phyloP scores from a whole-genome alignment of 2,888 invertebrate species.

The Myopa testacea region DNA sequence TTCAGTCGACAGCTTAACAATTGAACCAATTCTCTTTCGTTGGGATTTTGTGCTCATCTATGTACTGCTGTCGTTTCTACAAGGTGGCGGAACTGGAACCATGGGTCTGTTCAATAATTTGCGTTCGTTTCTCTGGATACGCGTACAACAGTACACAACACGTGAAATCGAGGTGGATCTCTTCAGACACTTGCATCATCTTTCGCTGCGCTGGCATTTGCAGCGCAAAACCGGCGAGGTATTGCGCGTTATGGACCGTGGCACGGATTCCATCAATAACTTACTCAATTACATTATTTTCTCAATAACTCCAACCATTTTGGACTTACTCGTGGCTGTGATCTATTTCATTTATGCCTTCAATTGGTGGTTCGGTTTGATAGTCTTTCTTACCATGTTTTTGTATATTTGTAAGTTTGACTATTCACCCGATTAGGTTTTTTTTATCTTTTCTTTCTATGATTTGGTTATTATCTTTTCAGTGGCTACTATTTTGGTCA shows the following conservation, averaged over 20 bases:
- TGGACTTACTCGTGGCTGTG: constrained; percentile 92
- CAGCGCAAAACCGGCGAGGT: constrained; percentile 97
- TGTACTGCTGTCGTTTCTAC: constrained; percentile 89
- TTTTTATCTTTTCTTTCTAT: too few species aligned
- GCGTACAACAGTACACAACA: constrained; percentile 95
- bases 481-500: constrained; percentile 90
- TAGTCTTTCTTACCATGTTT: constrained; percentile 93
- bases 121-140: constrained; percentile 93
- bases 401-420: constrained; percentile 86
- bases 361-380: constrained; percentile 94
- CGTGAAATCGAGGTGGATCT: constrained; percentile 89
- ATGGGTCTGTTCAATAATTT: constrained; percentile 95
- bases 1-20: constrained; percentile 84
- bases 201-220: constrained; percentile 96
- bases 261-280: constrained; percentile 95
- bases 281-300: constrained; percentile 92
- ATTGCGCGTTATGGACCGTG: constrained; percentile 94
- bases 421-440: background rate
- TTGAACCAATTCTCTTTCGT: constrained; percentile 74
- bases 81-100: constrained; percentile 93
- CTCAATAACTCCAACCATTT: constrained; percentile 91
- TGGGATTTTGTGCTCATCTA: constrained; percentile 93
- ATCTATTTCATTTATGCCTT: constrained; percentile 88
- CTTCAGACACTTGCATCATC: constrained; percentile 87
- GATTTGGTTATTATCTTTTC: constrained; percentile 52